These are phyloP conservation scores for Rhinolophus sinicus DNA, from an alignment of 2,113 vertebrate species.

Conservation along the genomic window DNA sequence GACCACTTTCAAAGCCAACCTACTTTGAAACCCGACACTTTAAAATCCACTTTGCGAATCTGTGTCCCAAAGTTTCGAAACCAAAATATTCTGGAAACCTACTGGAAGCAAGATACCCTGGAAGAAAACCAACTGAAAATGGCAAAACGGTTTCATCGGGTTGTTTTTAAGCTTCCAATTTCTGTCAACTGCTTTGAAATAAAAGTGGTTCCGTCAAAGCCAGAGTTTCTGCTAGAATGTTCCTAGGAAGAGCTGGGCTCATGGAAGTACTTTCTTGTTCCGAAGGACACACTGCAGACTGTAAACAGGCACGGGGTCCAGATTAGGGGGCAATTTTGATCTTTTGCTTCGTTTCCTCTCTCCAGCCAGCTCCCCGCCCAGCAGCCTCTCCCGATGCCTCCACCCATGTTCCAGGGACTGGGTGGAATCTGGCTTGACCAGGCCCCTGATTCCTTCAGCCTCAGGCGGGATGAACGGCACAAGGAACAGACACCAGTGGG, in stretches of 20 bases:
- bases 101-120: neutral
- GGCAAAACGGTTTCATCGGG: no score
- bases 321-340: no score
- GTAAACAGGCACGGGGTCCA: neutral
- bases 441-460: fast-evolving
- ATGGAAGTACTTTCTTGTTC: fast-evolving
- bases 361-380: neutral
- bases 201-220: neutral
- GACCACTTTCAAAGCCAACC: neutral
- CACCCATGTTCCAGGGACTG: fast-evolving
- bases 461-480: no score
- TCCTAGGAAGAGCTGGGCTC: neutral
- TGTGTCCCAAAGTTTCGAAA: neutral
- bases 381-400: neutral
- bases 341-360: fast-evolving
- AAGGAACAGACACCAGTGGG: neutral
- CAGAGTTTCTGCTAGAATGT: neutral
- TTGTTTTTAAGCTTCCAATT: neutral
- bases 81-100: neutral
- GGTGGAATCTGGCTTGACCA: no score
- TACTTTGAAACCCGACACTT: neutral
- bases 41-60: neutral
- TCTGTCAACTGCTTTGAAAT: neutral
- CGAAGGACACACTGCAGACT: fast-evolving
- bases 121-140: neutral